Conservation (phyloP, 1,140 invertebrate genomes). For the Scylla paramamosain region DNA sequence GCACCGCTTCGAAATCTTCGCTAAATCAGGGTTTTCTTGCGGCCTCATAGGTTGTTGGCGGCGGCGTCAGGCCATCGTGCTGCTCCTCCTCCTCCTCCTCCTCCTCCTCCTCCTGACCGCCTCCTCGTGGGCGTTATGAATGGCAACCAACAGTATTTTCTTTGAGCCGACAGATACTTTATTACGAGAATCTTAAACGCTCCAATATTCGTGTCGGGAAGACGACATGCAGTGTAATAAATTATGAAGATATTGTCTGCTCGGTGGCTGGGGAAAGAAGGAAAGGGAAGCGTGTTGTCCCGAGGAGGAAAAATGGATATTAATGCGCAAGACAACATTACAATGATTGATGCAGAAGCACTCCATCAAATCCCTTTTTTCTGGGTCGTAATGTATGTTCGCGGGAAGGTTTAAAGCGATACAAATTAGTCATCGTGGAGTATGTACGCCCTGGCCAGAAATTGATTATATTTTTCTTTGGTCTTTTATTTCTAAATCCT, state of each 20-base stretch:
- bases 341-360: constrained; percentile 65
- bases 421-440: constrained; percentile 54
- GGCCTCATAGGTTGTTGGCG: constrained; percentile 50
- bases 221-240: constrained; percentile 48
- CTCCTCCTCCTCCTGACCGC: not conserved
- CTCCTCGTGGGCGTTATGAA: constrained; percentile 55
- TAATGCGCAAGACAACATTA: constrained; percentile 65
- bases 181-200: constrained; percentile 60
- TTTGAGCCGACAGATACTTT: constrained; percentile 59
- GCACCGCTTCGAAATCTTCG: constrained; percentile 68
- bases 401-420: constrained; percentile 49
- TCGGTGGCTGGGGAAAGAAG: constrained; percentile 37
- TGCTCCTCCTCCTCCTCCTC: not conserved
- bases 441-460: constrained; percentile 16
- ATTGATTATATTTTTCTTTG: constrained; percentile 25
- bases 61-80: constrained; percentile 37
- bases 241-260: constrained; percentile 68
- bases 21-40: constrained; percentile 72
- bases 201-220: constrained; percentile 51
- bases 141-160: not conserved
- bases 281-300: not conserved
- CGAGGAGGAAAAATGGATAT: constrained; percentile 46
- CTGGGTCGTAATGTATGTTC: constrained; percentile 57
- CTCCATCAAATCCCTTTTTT: constrained; percentile 69
- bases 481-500: not conserved